Evolutionary conservation across 2,888 invertebrate genomes (phyloP), one percentile per base, ranked within the genome.

Genomic region (Synanthedon andrenaeformis): DNA sequence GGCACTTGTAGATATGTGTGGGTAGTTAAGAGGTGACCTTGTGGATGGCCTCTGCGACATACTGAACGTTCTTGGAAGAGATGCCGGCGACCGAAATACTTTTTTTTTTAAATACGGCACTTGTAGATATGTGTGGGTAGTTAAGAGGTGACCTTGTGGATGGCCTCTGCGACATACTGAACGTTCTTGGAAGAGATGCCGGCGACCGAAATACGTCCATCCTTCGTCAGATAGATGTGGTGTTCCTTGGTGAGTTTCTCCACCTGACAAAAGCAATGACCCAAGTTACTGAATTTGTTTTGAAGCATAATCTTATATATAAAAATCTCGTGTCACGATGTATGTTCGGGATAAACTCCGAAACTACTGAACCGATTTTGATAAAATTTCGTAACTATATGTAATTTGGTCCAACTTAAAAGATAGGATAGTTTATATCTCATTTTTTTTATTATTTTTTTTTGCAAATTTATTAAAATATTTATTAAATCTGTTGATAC

Each of bases 31-130:
- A 45, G 12, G 97, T 94, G 59, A 98, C 97, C 82, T 93, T 90
- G 79, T 99, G 97, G 64, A 99, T 96, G 56, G 95, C 96, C 59
- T 95, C 90, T 1, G 99, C 99, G 58, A 99, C 87, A 77, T 99
- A 98, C 59, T 92, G 93, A 1, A 99, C 98, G 85, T 99, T 99
- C 75, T 94, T 94, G 3, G 97, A 94, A 1, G 96, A 94, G 5
- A 99, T 93, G 53, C 99, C 99, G 54, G 99, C 98, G 88, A 99
- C 95, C 3, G 98, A 99, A 79, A 99, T 98, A 65, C 99, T n/a
- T n/a, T n/a, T n/a, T n/a, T n/a, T n/a, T n/a, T n/a, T n/a, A 10
- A 10, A 35, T 10, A 35, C 10, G 35, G 35, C 35, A 35, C 0
- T 35, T 35, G 35, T 35, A 35, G 45, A 45, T 45, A 12, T 45